Evolutionary conservation across 2,888 invertebrate genomes (phyloP), one percentile per base, ranked within the genome.

Genomic region (Bhutanitis thaidina): DNA sequence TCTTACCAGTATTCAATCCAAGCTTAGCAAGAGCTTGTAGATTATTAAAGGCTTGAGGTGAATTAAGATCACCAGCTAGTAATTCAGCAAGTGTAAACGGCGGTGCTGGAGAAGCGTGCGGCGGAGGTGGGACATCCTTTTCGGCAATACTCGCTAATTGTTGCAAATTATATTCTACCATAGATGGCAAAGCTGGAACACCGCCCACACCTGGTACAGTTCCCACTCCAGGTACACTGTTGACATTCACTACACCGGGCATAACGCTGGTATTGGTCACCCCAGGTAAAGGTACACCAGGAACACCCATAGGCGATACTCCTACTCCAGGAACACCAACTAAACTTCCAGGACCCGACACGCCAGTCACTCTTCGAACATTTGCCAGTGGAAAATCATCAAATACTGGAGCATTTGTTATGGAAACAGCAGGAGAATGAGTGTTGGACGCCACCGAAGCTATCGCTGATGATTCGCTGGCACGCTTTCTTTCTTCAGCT

Each of bases 1-100:
- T 74, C 88, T 88, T 75, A 93, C 93, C 93, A 68, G 92, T 91
- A 66, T 92, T 92, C 44, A 93, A 80, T 69, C 96, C 96, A 50
- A 97, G 91, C 80, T 97, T 97, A 53, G 96, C 96, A 53, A 97
- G 92, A 25, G 96, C 96, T 73, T 97, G 96, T 59, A 97, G 90
- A 85, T 97, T 97, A 80, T 95, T 96, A 65, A 96, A 93, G 9
- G 96, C 96, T 66, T 95, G 94, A 63, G 93, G 93, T 0, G 92
- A 91, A 63, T 90, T 92, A 3, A 92, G 77, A 67, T 94, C 94
- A 13, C 94, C 95, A 53, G 93, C 92, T 50, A 96, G 91, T 50
- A 96, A 86, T 74, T 96, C 96, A 7, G 94, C 94, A 58, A 96
- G 82, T 51, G 93, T 94, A 62, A 96, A 95, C 59, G 93, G 91